phyloP scores from a whole-genome alignment of 2,888 invertebrate genomes.

The Oligia fasciuncula region DNA sequence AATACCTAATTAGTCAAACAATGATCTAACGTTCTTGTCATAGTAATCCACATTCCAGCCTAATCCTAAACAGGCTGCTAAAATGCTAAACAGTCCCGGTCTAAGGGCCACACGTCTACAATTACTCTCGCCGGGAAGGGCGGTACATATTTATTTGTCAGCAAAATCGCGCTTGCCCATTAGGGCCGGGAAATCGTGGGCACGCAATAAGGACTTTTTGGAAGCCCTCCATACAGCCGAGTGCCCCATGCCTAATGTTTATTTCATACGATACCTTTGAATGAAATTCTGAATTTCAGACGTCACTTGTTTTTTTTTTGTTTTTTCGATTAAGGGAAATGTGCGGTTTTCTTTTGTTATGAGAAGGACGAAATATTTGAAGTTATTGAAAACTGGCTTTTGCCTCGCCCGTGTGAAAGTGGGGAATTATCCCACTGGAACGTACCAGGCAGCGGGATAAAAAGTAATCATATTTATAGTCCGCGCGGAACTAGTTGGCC shows the following conservation, averaged over 20 bases:
- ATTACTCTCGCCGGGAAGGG: constrained; percentile 79
- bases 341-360: constrained; percentile 10
- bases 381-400: too few species aligned
- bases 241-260: constrained; percentile 73
- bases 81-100: constrained; percentile 19
- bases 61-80: neutral
- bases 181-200: constrained; percentile 81
- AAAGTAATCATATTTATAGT: too few species aligned
- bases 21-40: neutral
- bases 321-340: constrained; percentile 17
- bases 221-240: constrained; percentile 72
- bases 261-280: constrained; percentile 73
- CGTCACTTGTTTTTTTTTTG: constrained; percentile 24
- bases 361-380: constrained; percentile 4
- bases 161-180: constrained; percentile 85
- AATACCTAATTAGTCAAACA: neutral
- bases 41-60: too few species aligned
- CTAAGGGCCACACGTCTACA: constrained; percentile 76
- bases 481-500: too few species aligned
- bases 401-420: too few species aligned
- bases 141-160: constrained; percentile 88
- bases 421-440: too few species aligned
- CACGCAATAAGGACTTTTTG: constrained; percentile 85
- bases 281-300: constrained; percentile 49
- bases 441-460: too few species aligned